Evolutionary conservation across 2,797 vertebrate species (phyloP), one percentile per base, ranked within the genome.

Genomic region (Epinephelus malabaricus): DNA sequence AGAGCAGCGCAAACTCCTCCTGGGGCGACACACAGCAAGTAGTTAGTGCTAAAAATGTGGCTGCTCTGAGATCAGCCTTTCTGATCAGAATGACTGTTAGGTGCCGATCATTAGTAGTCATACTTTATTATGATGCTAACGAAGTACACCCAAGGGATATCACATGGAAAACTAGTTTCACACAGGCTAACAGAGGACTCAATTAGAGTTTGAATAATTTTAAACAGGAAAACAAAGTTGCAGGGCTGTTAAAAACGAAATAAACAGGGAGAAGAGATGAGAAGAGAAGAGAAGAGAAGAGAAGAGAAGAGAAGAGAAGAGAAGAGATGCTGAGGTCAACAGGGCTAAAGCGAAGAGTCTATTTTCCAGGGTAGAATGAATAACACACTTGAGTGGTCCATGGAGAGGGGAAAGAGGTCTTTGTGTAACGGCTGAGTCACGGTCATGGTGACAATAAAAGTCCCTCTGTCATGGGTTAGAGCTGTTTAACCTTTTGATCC

Each of bases 401-500:
- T 47, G 73, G 78, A 86, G 77, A 85, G 69, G 30, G 82, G 70
- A 89, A 72, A 84, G 69, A 76, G 83, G 80, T 81, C 90, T 93
- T 86, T 91, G 91, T 92, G 78, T 51, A 34, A 34, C 11, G 43
- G 84, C 69, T 78, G 76, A 88, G 91, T 90, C 88, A 92, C 30
- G 46, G 88, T 79, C 90, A 88, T 21, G 60, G 69, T 78, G 79
- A 93, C 90, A 93, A 93, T 89, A 86, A 88, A 90, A 86, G 88
- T 79, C 55, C 55, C 75, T 85, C 88, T 84, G 87, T 89, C 84
- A 81, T 74, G 81, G 87, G 86, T 83, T 84, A 45, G 80, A 91
- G 80, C 81, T 55, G 78, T 91, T 94, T 92, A 89, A 92, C 93
- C 92, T 93, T 88, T 86, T 88, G 86, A 90, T 92, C 85, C 78